phyloP scores from a whole-genome alignment of 2,113 vertebrate genomes.

The Lagopus muta region DNA sequence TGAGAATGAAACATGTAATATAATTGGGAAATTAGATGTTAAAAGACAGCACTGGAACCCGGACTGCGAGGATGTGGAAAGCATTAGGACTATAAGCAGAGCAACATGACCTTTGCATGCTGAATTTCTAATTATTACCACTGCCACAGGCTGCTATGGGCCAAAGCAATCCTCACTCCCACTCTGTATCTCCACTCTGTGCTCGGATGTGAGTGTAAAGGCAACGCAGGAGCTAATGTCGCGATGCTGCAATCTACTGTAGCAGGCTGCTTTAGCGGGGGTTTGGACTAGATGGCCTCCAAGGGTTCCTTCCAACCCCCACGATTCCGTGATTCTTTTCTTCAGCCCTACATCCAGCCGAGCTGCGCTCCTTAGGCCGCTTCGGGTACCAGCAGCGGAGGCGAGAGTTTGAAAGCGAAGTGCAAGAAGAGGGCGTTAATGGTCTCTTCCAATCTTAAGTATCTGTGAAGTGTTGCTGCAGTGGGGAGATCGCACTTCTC shows the following conservation, averaged over 20 bases:
- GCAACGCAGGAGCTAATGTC: neutral
- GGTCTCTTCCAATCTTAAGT: neutral
- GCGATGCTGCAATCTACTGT: no score
- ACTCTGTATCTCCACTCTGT: neutral
- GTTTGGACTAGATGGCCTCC: no score
- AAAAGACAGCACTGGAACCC: neutral
- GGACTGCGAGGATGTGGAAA: conserved; percentile 11
- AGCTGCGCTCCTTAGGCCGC: neutral
- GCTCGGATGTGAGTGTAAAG: neutral
- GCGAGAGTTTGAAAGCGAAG: neutral
- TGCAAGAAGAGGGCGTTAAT: neutral
- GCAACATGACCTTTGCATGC: conserved; percentile 11
- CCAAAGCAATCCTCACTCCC: neutral
- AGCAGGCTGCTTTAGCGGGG: no score
- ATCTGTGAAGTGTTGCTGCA: neutral
- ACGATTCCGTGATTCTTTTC: neutral
- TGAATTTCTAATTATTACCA: conserved; percentile 16
- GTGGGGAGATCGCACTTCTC: neutral
- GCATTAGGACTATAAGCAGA: conserved; percentile 32
- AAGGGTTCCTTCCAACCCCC: no score
- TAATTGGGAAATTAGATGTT: conserved; percentile 31
- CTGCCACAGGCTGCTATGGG: neutral
- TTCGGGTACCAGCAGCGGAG: neutral
- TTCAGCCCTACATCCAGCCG: neutral
- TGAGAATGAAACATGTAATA: neutral